phyloP scores from a whole-genome alignment of 2,113 vertebrate species.

The Peromyscus californicus region DNA sequence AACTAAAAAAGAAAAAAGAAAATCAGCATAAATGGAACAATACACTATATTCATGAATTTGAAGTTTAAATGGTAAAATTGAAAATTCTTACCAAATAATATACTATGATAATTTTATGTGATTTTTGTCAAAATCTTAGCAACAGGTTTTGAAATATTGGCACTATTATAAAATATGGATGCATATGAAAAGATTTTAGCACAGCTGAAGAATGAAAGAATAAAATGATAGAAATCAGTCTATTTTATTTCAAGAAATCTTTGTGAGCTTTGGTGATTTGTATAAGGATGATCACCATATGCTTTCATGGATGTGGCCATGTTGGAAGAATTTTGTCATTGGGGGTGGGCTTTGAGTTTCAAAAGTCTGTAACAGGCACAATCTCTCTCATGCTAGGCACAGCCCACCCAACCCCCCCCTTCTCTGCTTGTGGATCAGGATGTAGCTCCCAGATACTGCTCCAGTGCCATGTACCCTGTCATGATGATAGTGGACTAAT shows the following conservation, averaged over 20 bases:
- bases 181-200: not conserved
- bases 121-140: not conserved
- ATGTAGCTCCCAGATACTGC: too few relatives aligned
- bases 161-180: not conserved
- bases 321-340: not conserved
- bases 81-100: not conserved
- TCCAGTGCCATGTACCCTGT: not conserved
- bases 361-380: not conserved
- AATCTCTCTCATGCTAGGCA: not conserved
- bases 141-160: not conserved
- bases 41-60: not conserved
- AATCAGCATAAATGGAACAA: not conserved
- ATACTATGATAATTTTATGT: not conserved
- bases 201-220: not conserved
- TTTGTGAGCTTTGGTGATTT: not conserved
- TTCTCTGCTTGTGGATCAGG: not conserved
- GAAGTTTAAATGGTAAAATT: not conserved
- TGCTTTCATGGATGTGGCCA: not conserved
- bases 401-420: too few relatives aligned
- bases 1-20: not conserved
- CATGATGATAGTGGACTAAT: not conserved
- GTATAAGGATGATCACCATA: too few relatives aligned
- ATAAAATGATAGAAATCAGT: not conserved
- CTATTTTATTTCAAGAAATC: not conserved
- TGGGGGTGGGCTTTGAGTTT: not conserved